Conservation (phyloP, 2,888 invertebrate species). For the Leptinotarsa rubiginosa region DNA sequence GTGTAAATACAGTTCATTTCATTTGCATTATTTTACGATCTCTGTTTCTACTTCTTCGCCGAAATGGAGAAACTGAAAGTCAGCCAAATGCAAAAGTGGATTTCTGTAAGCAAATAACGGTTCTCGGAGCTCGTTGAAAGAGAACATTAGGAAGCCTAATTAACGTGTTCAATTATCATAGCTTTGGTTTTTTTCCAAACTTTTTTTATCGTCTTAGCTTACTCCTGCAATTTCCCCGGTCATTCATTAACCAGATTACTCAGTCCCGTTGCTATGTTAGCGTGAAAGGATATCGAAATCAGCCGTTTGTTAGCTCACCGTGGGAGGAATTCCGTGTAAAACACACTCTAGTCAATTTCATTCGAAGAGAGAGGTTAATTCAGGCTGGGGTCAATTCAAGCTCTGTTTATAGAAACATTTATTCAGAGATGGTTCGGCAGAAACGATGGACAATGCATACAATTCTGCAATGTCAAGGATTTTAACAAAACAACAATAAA, state of each 20-base stretch:
- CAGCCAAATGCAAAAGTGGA: conserved; percentile 46
- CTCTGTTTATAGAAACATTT: neutral
- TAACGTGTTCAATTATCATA: conserved; percentile 58
- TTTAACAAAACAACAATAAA: no score
- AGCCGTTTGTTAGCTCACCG: neutral
- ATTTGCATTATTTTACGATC: conserved; percentile 39
- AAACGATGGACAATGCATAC: no score
- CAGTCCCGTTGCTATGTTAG: conserved; percentile 22
- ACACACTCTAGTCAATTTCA: neutral
- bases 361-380: neutral
- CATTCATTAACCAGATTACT: conserved; percentile 36
- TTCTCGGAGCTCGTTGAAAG: conserved; percentile 46
- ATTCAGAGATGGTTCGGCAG: no score
- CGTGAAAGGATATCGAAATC: conserved; percentile 31
- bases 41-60: conserved; percentile 26
- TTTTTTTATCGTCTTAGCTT: conserved; percentile 42
- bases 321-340: conserved; percentile 19
- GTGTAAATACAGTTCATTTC: conserved; percentile 33
- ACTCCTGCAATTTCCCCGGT: conserved; percentile 26
- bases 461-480: no score
- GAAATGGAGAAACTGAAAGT: conserved; percentile 47
- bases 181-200: conserved; percentile 47
- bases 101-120: conserved; percentile 53
- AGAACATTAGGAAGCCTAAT: conserved; percentile 56
- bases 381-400: neutral